phyloP scores from a whole-genome alignment of 2,888 invertebrate genomes.

The Diploptera punctata region DNA sequence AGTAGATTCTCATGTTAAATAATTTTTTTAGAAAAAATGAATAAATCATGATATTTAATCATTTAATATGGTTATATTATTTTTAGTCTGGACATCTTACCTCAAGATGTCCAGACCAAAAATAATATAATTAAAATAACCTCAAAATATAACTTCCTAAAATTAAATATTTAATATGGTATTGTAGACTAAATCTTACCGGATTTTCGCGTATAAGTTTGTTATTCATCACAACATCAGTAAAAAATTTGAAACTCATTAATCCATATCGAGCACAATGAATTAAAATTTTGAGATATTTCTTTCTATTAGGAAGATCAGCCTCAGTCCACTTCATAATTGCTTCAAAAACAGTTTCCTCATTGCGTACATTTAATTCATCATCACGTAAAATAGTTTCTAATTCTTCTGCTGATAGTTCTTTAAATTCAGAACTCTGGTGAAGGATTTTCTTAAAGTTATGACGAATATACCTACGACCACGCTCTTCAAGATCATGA shows the following conservation, averaged over 20 bases:
- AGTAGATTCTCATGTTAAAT: not conserved
- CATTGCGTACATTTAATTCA: slow-evolving; percentile 73
- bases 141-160: too few species aligned
- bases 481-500: slow-evolving; percentile 67
- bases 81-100: too few species aligned
- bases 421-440: slow-evolving; percentile 63
- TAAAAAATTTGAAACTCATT: slow-evolving; percentile 65
- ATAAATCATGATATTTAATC: not conserved
- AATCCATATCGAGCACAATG: slow-evolving; percentile 72
- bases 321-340: slow-evolving; percentile 74
- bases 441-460: slow-evolving; percentile 67
- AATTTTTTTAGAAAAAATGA: not conserved
- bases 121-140: too few species aligned
- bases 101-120: too few species aligned
- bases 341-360: slow-evolving; percentile 77
- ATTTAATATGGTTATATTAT: too few species aligned
- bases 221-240: slow-evolving; percentile 49
- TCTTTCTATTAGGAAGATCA: slow-evolving; percentile 61
- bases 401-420: slow-evolving; percentile 66
- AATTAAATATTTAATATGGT: too few species aligned
- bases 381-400: slow-evolving; percentile 71
- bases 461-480: slow-evolving; percentile 63
- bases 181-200: slow-evolving; percentile 33
- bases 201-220: slow-evolving; percentile 41
- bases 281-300: slow-evolving; percentile 65